Evolutionary conservation across 2,113 vertebrate species (phyloP), one percentile per base, ranked within the genome.

Genomic region (Falco punctatus): DNA sequence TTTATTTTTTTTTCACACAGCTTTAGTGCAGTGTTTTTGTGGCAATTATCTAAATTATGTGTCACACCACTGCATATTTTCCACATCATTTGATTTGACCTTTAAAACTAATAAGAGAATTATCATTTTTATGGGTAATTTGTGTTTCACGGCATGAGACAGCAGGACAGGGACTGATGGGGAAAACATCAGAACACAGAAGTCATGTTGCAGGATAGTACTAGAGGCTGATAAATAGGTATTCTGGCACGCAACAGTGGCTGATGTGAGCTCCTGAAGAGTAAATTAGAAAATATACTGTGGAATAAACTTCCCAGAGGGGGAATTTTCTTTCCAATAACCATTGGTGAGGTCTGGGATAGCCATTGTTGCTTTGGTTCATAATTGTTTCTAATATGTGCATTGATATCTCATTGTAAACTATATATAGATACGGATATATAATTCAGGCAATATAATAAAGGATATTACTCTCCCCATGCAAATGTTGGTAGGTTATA

Each of bases 31-130:
- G 24, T 75, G 77, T 18, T 95, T 97, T 89, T 94, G 83, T 82
- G 77, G 69, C 77, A 95, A 86, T 96, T 96, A 97, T 97, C 94
- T 87, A 94, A 96, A 97, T 96, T 86, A 54, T 59, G 48, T 88
- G 88, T 96, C 96, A 94, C 69, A 94, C 90, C 65, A 57, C 48
- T 65, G 71, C 57, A 3, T 89, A 94, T 95, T 96, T 96, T 94
- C 83, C 66, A 87, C 95, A 92, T 96, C 52, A 85, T 96, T 96
- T 95, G 81, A 95, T 94, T 89, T 96, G 94, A 96, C 96, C 96
- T 96, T 96, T 96, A 94, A 94, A 94, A 94, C 92, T 96, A 95
- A 95, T 96, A 96, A 72, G 35, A 85, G 77, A 97, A 95, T 97
- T 96, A 97, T 94, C 70, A 91, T 94, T 96, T 97, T 94, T 94